These are phyloP conservation scores for Natator depressus DNA, from an alignment of 2,113 vertebrate genomes.

Conservation along the genomic window DNA sequence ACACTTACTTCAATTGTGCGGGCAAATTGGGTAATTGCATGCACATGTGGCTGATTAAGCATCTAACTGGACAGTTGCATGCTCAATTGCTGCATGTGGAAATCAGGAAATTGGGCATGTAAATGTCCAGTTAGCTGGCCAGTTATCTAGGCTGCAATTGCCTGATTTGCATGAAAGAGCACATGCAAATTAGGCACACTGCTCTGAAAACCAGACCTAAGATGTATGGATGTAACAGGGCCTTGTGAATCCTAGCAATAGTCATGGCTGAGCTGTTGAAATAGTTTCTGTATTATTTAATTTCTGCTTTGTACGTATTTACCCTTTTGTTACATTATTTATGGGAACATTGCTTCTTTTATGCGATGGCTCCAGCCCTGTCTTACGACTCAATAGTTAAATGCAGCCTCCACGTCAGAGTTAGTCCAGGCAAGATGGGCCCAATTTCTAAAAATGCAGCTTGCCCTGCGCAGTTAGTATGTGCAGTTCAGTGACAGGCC, in stretches of 20 bases:
- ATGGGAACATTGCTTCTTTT: not conserved
- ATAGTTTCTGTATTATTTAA: not conserved
- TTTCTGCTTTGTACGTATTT: not conserved
- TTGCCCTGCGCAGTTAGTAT: not conserved
- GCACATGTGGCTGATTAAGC: not conserved
- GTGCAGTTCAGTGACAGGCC: not conserved
- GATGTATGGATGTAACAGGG: not conserved
- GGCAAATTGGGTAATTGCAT: not conserved
- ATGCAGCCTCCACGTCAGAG: not conserved
- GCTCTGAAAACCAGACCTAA: not conserved
- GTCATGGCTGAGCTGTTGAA: not conserved
- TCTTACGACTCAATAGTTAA: not conserved
- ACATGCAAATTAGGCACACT: not conserved
- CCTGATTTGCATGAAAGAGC: not conserved
- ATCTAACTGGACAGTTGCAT: accelerated
- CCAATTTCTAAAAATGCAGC: not conserved
- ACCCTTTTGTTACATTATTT: not conserved
- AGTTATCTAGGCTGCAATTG: not conserved
- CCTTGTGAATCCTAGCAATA: not conserved
- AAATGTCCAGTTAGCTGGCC: not conserved
- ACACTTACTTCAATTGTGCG: not conserved
- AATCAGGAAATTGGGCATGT: not conserved
- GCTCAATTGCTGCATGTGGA: accelerated
- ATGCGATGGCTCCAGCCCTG: not conserved
- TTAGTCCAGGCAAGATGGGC: not conserved